Conservation (phyloP, 2,797 vertebrate genomes). For the Pseudomugil tenellus region DNA sequence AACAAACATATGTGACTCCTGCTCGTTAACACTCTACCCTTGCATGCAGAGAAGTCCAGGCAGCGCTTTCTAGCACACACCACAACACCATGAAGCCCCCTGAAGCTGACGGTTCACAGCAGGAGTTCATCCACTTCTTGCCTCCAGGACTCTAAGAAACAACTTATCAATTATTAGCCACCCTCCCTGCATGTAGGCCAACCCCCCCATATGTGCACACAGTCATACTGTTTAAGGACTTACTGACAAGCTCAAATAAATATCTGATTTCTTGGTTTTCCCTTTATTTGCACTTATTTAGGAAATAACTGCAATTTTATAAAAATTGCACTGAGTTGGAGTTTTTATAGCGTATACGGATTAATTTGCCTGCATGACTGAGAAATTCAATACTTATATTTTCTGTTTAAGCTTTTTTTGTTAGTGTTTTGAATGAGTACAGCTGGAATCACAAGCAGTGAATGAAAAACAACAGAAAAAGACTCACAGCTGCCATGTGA, state of each 20-base stretch:
- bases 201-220: slow-evolving; percentile 9
- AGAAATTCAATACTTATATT: background rate
- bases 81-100: background rate
- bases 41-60: background rate
- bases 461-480: too few species aligned
- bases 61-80: background rate
- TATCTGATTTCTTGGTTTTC: background rate
- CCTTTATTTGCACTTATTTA: background rate
- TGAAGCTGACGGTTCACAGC: slow-evolving; percentile 4
- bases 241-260: background rate
- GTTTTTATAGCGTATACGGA: background rate
- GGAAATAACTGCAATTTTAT: background rate
- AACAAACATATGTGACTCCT: background rate
- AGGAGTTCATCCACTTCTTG: slow-evolving; percentile 3
- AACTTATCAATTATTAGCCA: slow-evolving; percentile 49
- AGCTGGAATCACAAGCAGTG: too few species aligned
- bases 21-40: background rate
- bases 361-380: background rate
- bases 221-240: background rate
- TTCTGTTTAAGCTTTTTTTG: background rate
- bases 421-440: too few species aligned
- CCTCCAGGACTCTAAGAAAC: slow-evolving; percentile 22
- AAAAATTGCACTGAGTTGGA: background rate
- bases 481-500: background rate
- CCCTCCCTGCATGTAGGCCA: slow-evolving; percentile 44